phyloP scores from a whole-genome alignment of 2,888 invertebrate species.

The Trileptium ribeirensis region DNA sequence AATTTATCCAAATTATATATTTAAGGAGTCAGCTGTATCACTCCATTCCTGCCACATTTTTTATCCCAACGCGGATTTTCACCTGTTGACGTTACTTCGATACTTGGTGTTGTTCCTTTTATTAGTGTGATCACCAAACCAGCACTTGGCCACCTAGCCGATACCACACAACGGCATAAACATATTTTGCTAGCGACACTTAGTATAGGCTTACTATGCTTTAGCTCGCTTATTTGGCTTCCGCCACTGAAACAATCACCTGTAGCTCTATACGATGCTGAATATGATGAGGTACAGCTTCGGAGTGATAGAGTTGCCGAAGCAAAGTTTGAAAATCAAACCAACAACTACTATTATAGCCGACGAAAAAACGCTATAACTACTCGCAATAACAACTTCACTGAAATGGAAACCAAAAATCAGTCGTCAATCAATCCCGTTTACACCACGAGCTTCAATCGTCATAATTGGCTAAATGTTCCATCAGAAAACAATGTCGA shows the following conservation, averaged over 20 bases:
- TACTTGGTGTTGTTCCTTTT: conserved; percentile 16
- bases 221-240: neutral
- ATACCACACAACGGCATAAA: neutral
- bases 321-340: neutral
- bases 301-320: neutral
- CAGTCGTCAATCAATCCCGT: no score
- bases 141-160: neutral
- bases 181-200: neutral
- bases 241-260: neutral
- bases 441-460: no score
- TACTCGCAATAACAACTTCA: no score
- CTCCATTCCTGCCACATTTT: conserved; percentile 1
- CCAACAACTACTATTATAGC: no score
- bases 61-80: conserved; percentile 10
- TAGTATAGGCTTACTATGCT: neutral
- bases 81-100: neutral
- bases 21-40: neutral
- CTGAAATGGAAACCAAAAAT: no score
- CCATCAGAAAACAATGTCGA: no score
- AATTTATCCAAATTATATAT: no score
- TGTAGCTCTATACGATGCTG: no score
- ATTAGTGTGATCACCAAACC: conserved; percentile 10
- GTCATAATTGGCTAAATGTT: no score
- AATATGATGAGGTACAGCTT: no score
- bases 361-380: no score